phyloP scores from a whole-genome alignment of 2,888 invertebrate species.

The Pasiphila rectangulata region DNA sequence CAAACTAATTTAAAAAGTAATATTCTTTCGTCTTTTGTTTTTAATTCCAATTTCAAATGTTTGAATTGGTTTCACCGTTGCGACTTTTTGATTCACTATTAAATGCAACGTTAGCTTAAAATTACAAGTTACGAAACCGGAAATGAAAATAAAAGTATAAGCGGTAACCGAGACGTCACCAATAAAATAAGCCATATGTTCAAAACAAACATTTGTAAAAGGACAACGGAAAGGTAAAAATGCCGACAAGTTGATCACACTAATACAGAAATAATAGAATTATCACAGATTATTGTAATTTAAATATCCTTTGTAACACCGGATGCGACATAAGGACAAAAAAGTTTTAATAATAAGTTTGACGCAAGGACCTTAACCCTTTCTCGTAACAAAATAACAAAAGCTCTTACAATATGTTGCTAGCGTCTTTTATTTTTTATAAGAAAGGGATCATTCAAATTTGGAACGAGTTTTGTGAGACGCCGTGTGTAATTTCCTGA shows the following conservation, averaged over 20 bases:
- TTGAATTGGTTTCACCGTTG: constrained; percentile 21
- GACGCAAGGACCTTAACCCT: constrained; percentile 74
- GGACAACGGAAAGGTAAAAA: constrained; percentile 43
- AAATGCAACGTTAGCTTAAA: constrained; percentile 19
- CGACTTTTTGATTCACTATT: constrained; percentile 20
- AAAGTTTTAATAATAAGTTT: constrained; percentile 79
- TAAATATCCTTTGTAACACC: constrained; percentile 75
- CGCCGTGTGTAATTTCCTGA: constrained; percentile 49
- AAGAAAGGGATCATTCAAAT: constrained; percentile 74
- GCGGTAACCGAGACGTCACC: constrained; percentile 39
- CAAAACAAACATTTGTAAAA: constrained; percentile 65
- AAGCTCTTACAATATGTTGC: constrained; percentile 77
- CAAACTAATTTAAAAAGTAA: constrained; percentile 80
- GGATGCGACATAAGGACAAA: constrained; percentile 77
- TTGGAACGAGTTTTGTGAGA: constrained; percentile 70
- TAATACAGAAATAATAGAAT: constrained; percentile 76
- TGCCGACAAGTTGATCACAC: constrained; percentile 74
- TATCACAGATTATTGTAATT: constrained; percentile 78
- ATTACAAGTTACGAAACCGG: constrained; percentile 38
- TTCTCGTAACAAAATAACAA: constrained; percentile 60
- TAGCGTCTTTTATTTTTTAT: constrained; percentile 61
- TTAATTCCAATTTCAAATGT: constrained; percentile 36
- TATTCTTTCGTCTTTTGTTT: constrained; percentile 66
- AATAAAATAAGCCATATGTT: constrained; percentile 60
- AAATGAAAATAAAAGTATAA: constrained; percentile 41